These are phyloP conservation scores for Oxyura jamaicensis DNA, from an alignment of 2,113 vertebrate species.

Conservation along the genomic window DNA sequence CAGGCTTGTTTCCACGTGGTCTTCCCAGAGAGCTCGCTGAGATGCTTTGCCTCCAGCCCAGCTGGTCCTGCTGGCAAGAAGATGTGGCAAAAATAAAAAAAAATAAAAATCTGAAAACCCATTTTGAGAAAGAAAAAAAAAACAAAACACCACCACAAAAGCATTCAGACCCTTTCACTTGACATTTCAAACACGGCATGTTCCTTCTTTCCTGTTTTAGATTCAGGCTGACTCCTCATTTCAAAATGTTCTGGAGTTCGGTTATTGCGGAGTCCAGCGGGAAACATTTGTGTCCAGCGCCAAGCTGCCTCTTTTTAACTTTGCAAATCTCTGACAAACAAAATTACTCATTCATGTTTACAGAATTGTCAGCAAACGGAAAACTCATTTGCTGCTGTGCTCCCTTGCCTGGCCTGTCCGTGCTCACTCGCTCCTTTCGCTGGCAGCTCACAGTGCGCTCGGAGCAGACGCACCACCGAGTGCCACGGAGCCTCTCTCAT, in stretches of 20 bases:
- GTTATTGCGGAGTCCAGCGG: not conserved
- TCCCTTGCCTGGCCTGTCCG: not conserved
- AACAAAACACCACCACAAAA: not conserved
- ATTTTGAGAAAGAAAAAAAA: conserved; percentile 9
- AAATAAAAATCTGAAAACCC: not conserved
- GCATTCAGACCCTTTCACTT: not conserved
- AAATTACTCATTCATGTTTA: not conserved
- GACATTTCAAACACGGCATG: not conserved
- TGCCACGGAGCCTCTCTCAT: not conserved
- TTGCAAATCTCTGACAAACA: not conserved
- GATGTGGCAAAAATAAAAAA: not conserved
- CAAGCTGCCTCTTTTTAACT: conserved; percentile 29
- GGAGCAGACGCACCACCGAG: not conserved
- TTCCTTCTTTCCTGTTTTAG: not conserved
- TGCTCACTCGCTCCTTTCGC: not conserved
- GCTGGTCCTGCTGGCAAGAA: not conserved
- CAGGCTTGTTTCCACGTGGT: not conserved
- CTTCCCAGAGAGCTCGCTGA: not conserved
- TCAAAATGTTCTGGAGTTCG: conserved; percentile 33
- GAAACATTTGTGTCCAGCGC: conserved; percentile 19
- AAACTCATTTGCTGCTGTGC: not conserved
- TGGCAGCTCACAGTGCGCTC: not conserved
- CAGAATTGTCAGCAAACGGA: not conserved
- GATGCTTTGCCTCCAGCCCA: not conserved
- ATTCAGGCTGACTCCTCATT: conserved; percentile 26